Percentiles rank a stretch among this genome's conserved stretches.
phyloP scores from a whole-genome alignment of 2,113 vertebrate genomes.

The Parotia lawesii region DNA sequence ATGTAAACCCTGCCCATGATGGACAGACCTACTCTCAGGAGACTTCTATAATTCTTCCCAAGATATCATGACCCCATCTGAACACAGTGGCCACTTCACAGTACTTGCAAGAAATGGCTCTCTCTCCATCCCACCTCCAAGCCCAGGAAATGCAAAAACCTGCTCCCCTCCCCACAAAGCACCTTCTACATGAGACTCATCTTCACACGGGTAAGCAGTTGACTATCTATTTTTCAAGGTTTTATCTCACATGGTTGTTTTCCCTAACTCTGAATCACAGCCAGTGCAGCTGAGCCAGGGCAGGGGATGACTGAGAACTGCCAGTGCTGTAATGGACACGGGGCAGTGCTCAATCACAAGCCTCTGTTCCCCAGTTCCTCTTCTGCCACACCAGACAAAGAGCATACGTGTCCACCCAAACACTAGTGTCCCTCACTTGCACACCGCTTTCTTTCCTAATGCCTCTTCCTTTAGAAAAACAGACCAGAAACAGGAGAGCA shows the following conservation, averaged over 20 bases:
- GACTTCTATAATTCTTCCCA: neutral
- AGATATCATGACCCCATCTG: neutral
- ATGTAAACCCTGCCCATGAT: neutral
- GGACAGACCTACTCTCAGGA: neutral
- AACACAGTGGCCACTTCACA: neutral
- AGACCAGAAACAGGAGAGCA: neutral
- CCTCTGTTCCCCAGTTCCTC: neutral
- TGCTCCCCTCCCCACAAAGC: neutral
- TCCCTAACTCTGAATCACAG: conserved; percentile 29
- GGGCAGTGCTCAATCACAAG: neutral
- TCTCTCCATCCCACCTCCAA: neutral
- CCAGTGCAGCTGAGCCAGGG: fast-evolving
- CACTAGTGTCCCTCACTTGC: neutral
- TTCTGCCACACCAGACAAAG: neutral
- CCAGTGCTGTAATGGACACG: neutral
- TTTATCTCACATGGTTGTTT: neutral
- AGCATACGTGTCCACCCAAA: fast-evolving
- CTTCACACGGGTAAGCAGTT: fast-evolving
- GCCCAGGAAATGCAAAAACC: neutral
- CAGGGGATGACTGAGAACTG: neutral
- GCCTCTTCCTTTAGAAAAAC: neutral
- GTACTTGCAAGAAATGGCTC: neutral
- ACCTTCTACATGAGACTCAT: neutral
- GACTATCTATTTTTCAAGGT: neutral
- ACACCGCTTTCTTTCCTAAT: neutral